Conservation (phyloP, 2,797 vertebrate species). For the Spinibarbus caldwelli region DNA sequence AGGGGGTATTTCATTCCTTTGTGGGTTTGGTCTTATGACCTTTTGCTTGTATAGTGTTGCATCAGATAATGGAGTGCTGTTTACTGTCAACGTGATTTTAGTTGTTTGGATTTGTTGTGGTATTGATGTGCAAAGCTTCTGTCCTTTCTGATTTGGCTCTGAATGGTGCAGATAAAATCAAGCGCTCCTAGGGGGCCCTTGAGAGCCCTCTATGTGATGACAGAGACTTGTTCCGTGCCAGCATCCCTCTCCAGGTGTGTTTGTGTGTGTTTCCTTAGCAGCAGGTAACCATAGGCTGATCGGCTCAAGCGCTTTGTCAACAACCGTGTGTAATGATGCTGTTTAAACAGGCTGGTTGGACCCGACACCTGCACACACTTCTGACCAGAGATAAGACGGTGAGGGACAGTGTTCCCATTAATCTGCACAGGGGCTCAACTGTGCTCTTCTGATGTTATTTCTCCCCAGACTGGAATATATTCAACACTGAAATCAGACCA, state of each 20-base stretch:
- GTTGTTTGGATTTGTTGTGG: conserved; percentile 3
- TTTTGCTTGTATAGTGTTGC: conserved; percentile 23
- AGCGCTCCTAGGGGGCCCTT: neutral
- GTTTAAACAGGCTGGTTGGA: conserved; percentile 50
- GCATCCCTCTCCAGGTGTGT: conserved; percentile 33
- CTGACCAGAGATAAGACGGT: conserved; percentile 49
- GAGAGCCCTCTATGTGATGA: conserved; percentile 8
- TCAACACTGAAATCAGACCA: neutral
- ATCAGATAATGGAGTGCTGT: conserved; percentile 14
- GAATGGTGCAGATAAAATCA: neutral
- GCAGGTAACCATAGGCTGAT: conserved; percentile 53
- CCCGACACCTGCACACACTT: conserved; percentile 39
- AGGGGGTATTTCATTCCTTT: conserved; percentile 19
- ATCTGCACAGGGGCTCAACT: neutral
- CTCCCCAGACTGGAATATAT: neutral
- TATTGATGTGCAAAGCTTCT: neutral
- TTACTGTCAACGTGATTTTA: conserved; percentile 31
- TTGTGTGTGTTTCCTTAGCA: conserved; percentile 27
- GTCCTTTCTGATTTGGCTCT: conserved; percentile 13
- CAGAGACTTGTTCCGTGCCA: neutral
- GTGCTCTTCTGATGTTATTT: neutral
- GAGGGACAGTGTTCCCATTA: neutral
- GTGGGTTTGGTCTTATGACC: neutral
- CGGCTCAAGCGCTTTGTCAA: conserved; percentile 51
- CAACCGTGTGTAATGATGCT: conserved; percentile 39